Base-by-base conservation (phyloP, 2,797 vertebrate genomes). In the Muscicapa comitata region DNA sequence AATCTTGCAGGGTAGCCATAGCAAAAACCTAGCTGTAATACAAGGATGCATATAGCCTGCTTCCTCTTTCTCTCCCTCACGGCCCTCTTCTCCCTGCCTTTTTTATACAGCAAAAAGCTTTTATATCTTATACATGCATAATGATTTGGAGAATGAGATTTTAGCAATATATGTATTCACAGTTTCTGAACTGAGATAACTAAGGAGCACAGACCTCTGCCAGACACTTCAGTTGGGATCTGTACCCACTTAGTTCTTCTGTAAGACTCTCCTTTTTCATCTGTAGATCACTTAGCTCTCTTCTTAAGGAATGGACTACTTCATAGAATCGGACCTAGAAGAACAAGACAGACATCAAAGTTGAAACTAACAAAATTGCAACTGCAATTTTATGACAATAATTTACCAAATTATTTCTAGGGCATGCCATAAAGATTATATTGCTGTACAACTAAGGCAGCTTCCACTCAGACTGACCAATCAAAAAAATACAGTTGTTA, bases 301-400 rank as follows among this genome's bases (percentile, higher is more conserved):
- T 95, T 94, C 97, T 98, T 66, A 99, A 97, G 54, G 99, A 98
- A 89, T 94, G 98, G 78, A 99, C 98, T 48, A 96, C 98, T 96
- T 99, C 99, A 85, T 99, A 99, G 96, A 99, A 99, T 18, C 90
- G 97, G 73, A 98, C 70, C 98, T 99, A 95, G 8, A 92, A 82
- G 37, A 79, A 84, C 40, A 94, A 74, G 37, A 82, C 5, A 75
- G 0, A 79, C 19, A 91, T 57, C 4, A 38, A 48, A 74, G 13
- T 4, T 9, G 13, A 91, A 38, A 72, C 17, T 37, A 74, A 18
- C 20, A 51, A 74, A 88, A 76, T 1, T 35, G 29, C 20, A 24
- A 35, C 5, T 3, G 0, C 11, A 65, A 28, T 74, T 72, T 78
- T 75, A 65, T 17, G 12, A 33, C 31, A 81, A 10, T 55, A 66